Percentiles rank a stretch among this genome's conserved stretches.
Evolutionary conservation across 2,888 invertebrate species (phyloP).

Genomic region (Epinotia nisella): DNA sequence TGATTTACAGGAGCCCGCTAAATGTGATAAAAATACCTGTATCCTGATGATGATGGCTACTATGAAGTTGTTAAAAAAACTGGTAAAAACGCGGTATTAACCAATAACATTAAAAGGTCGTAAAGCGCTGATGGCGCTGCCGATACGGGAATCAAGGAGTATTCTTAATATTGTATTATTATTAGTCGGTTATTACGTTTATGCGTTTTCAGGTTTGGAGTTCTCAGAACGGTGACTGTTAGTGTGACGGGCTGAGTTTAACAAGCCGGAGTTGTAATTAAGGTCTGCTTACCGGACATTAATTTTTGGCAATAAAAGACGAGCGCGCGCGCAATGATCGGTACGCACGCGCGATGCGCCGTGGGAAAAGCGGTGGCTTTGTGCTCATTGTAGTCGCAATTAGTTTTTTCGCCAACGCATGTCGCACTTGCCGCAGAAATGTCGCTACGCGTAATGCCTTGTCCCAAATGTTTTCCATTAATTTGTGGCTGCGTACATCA

Average conservation of each 20-base stretch:
- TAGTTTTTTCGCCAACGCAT: slow-evolving; percentile 77
- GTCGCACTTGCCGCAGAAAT: slow-evolving; percentile 77
- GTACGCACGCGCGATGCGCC: slow-evolving; percentile 77
- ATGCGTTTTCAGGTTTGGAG: slow-evolving; percentile 66
- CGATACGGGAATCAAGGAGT: slow-evolving; percentile 64
- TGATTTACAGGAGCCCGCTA: slow-evolving; percentile 33
- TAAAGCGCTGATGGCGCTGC: slow-evolving; percentile 63
- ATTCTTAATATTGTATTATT: slow-evolving; percentile 72
- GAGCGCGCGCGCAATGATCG: slow-evolving; percentile 79
- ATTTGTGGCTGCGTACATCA: slow-evolving; percentile 68
- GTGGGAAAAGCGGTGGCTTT: slow-evolving; percentile 83
- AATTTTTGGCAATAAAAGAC: slow-evolving; percentile 85
- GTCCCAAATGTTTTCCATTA: slow-evolving; percentile 75
- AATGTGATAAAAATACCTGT: slow-evolving; percentile 34
- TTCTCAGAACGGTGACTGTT: slow-evolving; percentile 68
- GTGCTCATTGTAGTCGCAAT: slow-evolving; percentile 81
- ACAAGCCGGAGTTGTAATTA: slow-evolving; percentile 79
- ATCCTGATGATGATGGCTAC: slow-evolving; percentile 43
- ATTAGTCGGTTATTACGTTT: slow-evolving; percentile 73
- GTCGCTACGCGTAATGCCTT: slow-evolving; percentile 75
- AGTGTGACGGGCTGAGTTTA: slow-evolving; percentile 69
- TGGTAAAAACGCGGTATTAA: slow-evolving; percentile 59
- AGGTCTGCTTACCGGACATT: slow-evolving; percentile 82
- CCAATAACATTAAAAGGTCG: slow-evolving; percentile 78
- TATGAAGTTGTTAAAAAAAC: slow-evolving; percentile 65